Percentiles rank a stretch among this genome's conserved stretches.
phyloP scores from a whole-genome alignment of 2,888 invertebrate species.

The Syrphus vitripennis region DNA sequence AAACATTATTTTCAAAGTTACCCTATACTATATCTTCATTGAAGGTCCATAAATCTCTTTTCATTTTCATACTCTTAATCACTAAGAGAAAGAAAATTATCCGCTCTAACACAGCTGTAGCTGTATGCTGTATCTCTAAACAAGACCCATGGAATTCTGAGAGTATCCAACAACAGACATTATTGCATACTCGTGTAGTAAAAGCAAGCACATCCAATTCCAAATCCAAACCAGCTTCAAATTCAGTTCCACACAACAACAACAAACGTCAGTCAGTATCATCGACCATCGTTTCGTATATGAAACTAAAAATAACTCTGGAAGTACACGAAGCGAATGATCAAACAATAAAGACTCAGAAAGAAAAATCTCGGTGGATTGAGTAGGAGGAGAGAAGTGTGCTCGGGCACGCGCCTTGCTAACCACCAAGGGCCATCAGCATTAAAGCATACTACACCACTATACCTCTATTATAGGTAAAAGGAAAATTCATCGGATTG shows the following conservation, averaged over 20 bases:
- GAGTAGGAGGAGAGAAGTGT: constrained; percentile 66
- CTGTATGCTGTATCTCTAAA: neutral
- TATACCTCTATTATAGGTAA: constrained; percentile 26
- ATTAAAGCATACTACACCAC: neutral
- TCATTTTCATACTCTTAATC: constrained; percentile 37
- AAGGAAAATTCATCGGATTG: constrained; percentile 68
- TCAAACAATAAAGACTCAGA: constrained; percentile 62
- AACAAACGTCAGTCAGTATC: constrained; percentile 17
- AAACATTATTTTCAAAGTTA: neutral
- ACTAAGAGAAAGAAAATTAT: constrained; percentile 61
- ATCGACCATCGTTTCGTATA: constrained; percentile 20
- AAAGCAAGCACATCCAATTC: neutral
- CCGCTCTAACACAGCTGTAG: neutral
- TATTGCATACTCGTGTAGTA: neutral
- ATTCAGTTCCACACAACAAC: constrained; percentile 3
- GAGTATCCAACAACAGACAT: constrained; percentile 1
- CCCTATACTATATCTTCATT: constrained; percentile 28
- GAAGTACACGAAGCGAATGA: constrained; percentile 55
- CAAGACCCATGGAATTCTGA: constrained; percentile 2
- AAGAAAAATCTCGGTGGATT: constrained; percentile 61
- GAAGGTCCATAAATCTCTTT: constrained; percentile 44
- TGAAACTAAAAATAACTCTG: constrained; percentile 55
- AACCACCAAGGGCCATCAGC: constrained; percentile 46
- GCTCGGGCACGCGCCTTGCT: constrained; percentile 73
- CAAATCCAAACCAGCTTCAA: constrained; percentile 4